Conservation (phyloP, 2,797 vertebrate species). For the Sebastes oblongus region DNA sequence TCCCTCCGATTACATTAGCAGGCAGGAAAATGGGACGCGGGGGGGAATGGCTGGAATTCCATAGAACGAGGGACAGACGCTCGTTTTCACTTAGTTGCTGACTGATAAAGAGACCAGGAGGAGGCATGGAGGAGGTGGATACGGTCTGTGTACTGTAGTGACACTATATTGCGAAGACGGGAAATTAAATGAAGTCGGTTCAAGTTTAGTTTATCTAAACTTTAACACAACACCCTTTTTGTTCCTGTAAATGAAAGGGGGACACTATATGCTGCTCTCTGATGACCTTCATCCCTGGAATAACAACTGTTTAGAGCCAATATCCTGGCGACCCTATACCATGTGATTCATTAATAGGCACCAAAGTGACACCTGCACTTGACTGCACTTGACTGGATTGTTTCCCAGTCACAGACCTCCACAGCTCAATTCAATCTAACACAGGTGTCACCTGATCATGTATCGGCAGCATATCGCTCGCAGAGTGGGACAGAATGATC, state of each 20-base stretch:
- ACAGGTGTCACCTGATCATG: conserved; percentile 1
- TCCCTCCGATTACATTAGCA: conserved; percentile 81
- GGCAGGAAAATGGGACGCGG: conserved; percentile 82
- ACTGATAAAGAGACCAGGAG: conserved; percentile 69
- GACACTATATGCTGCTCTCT: conserved; percentile 55
- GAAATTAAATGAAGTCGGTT: neutral
- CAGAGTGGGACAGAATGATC: neutral
- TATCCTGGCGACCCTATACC: conserved; percentile 45
- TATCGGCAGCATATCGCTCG: neutral
- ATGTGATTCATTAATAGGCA: conserved; percentile 68
- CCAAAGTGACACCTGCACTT: conserved; percentile 52
- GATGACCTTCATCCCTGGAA: conserved; percentile 55
- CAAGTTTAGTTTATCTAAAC: neutral
- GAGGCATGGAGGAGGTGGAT: conserved; percentile 14
- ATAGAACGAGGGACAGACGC: conserved; percentile 64
- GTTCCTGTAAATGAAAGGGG: conserved; percentile 14
- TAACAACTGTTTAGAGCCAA: conserved; percentile 57
- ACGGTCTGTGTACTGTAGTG: conserved; percentile 1
- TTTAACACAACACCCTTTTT: neutral
- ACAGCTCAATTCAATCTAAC: neutral
- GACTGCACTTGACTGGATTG: conserved; percentile 70
- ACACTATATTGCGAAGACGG: neutral
- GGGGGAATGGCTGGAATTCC: conserved; percentile 77
- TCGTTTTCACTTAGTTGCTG: conserved; percentile 73
- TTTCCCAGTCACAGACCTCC: conserved; percentile 62